These are phyloP conservation scores for Chanos chanos DNA, from an alignment of 2,797 vertebrate genomes.

Conservation along the genomic window DNA sequence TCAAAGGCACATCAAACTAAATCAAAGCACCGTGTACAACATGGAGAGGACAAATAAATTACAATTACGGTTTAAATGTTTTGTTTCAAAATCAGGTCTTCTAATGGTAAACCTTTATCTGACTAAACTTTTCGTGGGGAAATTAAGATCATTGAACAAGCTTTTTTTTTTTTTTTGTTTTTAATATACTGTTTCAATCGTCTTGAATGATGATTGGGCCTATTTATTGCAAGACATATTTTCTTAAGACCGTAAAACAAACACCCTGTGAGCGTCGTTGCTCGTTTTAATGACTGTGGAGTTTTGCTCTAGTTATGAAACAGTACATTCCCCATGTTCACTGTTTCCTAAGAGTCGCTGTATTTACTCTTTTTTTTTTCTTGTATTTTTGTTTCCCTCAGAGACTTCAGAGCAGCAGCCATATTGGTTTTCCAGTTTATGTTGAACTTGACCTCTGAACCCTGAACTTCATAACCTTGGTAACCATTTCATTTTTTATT, in stretches of 20 bases:
- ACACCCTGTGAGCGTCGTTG: no score
- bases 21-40: conserved; percentile 4
- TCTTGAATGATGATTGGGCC: no score
- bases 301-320: no score
- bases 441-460: conserved; percentile 82
- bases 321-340: no score
- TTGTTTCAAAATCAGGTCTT: conserved; percentile 22
- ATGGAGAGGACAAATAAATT: conserved; percentile 24
- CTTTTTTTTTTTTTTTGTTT: no score
- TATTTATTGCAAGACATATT: no score
- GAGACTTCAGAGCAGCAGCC: conserved; percentile 38
- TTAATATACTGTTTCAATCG: no score
- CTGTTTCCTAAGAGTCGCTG: no score
- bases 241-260: no score
- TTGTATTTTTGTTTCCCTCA: conserved; percentile 15
- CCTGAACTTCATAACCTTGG: conserved; percentile 84
- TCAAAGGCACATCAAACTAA: conserved; percentile 22
- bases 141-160: no score
- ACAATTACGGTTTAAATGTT: conserved; percentile 18
- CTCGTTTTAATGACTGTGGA: no score
- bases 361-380: conserved; percentile 1
- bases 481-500: conserved; percentile 87
- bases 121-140: conserved; percentile 39
- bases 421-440: conserved; percentile 85
- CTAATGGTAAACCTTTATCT: conserved; percentile 36